These are phyloP conservation scores for Xestoiulus laeticollis DNA, from an alignment of 2,888 invertebrate genomes.

Conservation along the genomic window DNA sequence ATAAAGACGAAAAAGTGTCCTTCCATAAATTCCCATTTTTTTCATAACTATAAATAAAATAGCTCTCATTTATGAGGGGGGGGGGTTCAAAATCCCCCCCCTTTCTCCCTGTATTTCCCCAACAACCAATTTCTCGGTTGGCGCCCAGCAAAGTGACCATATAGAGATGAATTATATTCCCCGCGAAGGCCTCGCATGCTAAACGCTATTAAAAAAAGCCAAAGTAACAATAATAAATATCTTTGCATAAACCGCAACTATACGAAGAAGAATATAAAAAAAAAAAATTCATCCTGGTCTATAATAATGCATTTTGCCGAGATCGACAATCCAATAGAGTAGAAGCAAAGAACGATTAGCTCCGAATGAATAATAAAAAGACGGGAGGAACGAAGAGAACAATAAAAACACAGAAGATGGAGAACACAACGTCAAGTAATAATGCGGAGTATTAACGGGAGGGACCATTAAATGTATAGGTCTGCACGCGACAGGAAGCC, in stretches of 20 bases:
- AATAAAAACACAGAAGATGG: background rate
- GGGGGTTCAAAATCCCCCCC: no score
- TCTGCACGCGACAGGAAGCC: background rate
- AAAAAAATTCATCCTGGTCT: background rate
- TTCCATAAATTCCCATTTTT: background rate
- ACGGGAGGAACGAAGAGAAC: background rate
- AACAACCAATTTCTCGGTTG: background rate
- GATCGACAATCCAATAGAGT: background rate
- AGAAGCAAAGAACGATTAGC: slow-evolving; percentile 2
- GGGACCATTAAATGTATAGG: background rate
- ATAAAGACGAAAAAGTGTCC: background rate
- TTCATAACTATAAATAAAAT: no score
- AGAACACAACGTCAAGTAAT: slow-evolving; percentile 1
- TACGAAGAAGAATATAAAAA: background rate
- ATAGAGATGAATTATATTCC: background rate
- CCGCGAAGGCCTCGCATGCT: background rate
- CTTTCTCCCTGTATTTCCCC: background rate
- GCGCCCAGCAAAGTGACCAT: slow-evolving; percentile 7
- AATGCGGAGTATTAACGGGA: background rate
- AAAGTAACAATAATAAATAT: slow-evolving; percentile 28
- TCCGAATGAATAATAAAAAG: slow-evolving; percentile 36
- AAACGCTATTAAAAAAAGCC: background rate
- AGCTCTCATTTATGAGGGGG: no score
- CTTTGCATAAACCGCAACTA: slow-evolving; percentile 8
- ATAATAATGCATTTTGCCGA: slow-evolving; percentile 23